A percentile compares a stretch with the other conserved stretches of the same genome.
Evolutionary conservation across 2,797 vertebrate species (phyloP).

Genomic region (Oreochromis grahami): DNA sequence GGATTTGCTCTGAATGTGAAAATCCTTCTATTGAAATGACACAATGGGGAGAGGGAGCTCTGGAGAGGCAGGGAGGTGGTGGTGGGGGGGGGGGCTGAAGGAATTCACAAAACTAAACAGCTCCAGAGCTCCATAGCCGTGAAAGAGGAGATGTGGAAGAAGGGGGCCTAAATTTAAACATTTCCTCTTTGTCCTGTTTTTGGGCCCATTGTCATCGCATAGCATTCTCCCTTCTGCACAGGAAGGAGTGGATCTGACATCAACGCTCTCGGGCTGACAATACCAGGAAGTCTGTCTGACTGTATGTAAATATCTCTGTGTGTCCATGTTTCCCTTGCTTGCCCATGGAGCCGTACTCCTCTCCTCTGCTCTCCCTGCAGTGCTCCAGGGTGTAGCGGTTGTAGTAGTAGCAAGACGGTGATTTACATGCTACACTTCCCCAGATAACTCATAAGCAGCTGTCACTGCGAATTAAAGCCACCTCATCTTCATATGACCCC

Average conservation of each 20-base stretch:
- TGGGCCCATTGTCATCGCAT: conserved; percentile 76
- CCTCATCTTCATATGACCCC: conserved; percentile 40
- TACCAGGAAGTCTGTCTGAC: conserved; percentile 81
- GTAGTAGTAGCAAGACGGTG: conserved; percentile 19
- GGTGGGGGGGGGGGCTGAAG: conserved; percentile 41
- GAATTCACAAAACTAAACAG: conserved; percentile 73
- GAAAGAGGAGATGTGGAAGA: conserved; percentile 73
- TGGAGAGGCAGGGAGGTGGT: neutral
- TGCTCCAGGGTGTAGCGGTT: conserved; percentile 2
- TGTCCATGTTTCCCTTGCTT: conserved; percentile 72
- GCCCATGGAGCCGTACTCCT: conserved; percentile 42
- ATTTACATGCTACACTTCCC: conserved; percentile 53
- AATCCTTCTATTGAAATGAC: conserved; percentile 75
- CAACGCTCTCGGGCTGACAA: conserved; percentile 77
- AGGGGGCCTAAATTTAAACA: conserved; percentile 78
- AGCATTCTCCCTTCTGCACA: conserved; percentile 78
- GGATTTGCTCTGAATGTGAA: conserved; percentile 75
- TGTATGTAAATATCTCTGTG: conserved; percentile 80
- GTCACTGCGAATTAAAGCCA: conserved; percentile 31
- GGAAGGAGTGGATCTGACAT: conserved; percentile 84
- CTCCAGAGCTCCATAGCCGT: conserved; percentile 36
- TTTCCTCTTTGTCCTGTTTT: conserved; percentile 81
- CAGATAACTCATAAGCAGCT: conserved; percentile 43
- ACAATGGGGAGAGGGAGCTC: conserved; percentile 71
- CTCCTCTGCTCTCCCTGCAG: conserved; percentile 22